Evolutionary conservation across 2,888 invertebrate species (phyloP).

Genomic region (Trilocha varians): DNA sequence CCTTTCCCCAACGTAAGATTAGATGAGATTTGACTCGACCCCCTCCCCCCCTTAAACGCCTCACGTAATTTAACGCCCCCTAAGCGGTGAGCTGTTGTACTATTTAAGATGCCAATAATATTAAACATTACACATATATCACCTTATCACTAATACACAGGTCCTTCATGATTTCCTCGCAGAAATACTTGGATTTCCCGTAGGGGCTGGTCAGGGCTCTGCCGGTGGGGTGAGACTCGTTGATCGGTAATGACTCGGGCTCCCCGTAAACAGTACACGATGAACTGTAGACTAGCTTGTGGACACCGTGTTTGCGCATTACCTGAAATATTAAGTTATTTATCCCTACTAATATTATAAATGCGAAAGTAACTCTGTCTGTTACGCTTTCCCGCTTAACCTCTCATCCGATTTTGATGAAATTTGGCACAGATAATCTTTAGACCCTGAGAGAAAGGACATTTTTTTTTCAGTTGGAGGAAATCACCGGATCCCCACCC

Average conservation of each 20-base stretch:
- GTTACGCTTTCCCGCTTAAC: background rate
- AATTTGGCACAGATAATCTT: no score
- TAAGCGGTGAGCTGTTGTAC: no score
- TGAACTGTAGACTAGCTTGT: slow-evolving; percentile 86
- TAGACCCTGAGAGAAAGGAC: no score
- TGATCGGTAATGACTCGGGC: slow-evolving; percentile 87
- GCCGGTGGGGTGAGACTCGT: slow-evolving; percentile 88
- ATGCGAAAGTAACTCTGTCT: background rate
- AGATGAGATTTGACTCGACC: no score
- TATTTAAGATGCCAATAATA: no score
- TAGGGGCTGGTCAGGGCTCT: slow-evolving; percentile 88
- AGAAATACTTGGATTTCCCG: slow-evolving; percentile 94
- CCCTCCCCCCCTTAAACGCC: no score
- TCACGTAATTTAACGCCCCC: background rate
- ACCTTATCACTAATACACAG: slow-evolving; percentile 85
- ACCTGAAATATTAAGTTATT: slow-evolving; percentile 66
- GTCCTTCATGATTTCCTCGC: slow-evolving; percentile 94
- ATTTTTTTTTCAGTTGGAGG: no score
- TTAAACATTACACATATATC: slow-evolving; percentile 10
- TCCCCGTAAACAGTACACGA: slow-evolving; percentile 96
- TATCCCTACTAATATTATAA: no score
- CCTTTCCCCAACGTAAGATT: no score
- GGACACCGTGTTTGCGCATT: slow-evolving; percentile 82
- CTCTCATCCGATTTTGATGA: no score
- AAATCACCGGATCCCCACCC: no score